Evolutionary conservation across 2,888 invertebrate species (phyloP), one percentile per base, ranked within the genome.

Genomic region (Cheilosia vulpina): DNA sequence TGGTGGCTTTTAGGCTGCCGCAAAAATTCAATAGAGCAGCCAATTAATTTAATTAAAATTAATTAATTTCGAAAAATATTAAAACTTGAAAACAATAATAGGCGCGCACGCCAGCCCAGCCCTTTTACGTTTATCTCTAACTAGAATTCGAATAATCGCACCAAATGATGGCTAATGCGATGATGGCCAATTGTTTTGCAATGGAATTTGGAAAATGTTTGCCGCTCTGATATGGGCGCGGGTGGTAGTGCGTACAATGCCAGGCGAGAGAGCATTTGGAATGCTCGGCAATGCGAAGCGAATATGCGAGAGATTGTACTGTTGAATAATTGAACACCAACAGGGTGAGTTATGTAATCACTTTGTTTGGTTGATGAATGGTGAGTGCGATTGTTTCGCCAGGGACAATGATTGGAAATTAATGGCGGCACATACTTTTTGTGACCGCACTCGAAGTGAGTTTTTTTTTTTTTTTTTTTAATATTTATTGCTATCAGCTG

Each of bases 11-110:
- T 55, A 63, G 63, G 55, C 47, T 77, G 68, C 63, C 62, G n/a
- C 55, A 63, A 38, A 47, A 55, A 63, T 63, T 71, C 62, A 71
- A 71, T 71, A 47, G 69, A 69, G 41, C 50, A 45, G 41, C 69
- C 78, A 57, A 71, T 78, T 78, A 69, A 71, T 78, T 78, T 63
- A 63, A 78, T 71, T 68, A 69, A 63, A 63, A 71, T 71, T 50
- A 71, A 78, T 78, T 78, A 78, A 57, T 71, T 78, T 60, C 2
- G 45, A 53, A 77, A 77, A 77, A 63, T 71, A 71, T 71, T 63
- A 62, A 69, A 78, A 69, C 41, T 63, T 63, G 9, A 41, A 52
- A 52, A 62, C 43, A 50, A 60, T 71, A 24, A 71, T n/a, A 58
- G 21, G 21, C 24, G 5, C 24, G 24, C 11, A 9, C 31, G 31